Base-by-base conservation (phyloP, 2,113 vertebrate species). In the Cranoglanis bouderius region DNA sequence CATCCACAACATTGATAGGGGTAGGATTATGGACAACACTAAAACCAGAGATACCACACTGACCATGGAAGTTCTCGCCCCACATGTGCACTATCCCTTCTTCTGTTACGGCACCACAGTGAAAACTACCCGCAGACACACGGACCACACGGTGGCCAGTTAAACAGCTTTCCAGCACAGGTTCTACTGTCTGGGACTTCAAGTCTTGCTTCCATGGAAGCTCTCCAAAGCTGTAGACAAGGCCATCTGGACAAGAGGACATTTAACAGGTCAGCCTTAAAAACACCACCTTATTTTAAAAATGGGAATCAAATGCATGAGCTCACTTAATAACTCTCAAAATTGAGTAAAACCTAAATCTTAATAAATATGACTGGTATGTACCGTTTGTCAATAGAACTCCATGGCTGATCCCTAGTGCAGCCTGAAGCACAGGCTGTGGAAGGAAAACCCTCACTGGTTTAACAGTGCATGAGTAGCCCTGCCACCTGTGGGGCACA, bases 1-100 rank as follows among this genome's bases (percentile, higher is more conserved):
- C 94, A 90, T 99, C 98, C 87, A 96, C 96, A 87, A 99, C 96
- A 35, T 90, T 95, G 92, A 99, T 82, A 0, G 93, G 94, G 0
- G 92, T 94, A 0, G 98, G 98, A 74, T 97, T 96, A 21, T 96
- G 92, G 87, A 99, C 96, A 0, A 88, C 84, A 0, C 72, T 93
- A 72, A 92, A 94, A 80, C 94, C 93, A 4, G 94, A 94, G 63
- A 95, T 90, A 0, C 97, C 98, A 87, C 98, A 99, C 91, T 99
- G 98, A 82, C 98, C 98, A 1, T 97, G 95, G 12, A 96, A 95
- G 90, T 99, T 99, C 92, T 97, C 95, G 4, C 98, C 98, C 98
- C 98, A 99, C 97, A 98, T 99, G 94, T 96, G 97, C 24, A 97
- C 93, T 0, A 87, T 90, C 0, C 98, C 98, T 32, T 96, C 94